These are phyloP conservation scores for Synergus umbraculus DNA, from an alignment of 2,888 invertebrate genomes.

Conservation along the genomic window DNA sequence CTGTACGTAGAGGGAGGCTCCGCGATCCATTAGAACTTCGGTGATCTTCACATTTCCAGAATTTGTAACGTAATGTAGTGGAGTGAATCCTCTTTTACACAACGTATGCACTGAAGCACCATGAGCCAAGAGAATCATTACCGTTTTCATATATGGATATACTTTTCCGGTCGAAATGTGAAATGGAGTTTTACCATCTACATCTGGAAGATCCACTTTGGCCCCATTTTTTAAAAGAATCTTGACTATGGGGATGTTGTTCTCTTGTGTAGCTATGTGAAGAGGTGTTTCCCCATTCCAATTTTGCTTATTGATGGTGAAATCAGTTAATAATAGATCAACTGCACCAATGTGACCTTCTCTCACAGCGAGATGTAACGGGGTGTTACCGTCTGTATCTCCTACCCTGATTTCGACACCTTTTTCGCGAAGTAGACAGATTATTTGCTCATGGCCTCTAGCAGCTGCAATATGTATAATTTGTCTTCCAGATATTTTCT, in stretches of 20 bases:
- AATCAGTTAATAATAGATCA: background rate
- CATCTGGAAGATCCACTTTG: background rate
- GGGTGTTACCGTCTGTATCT: background rate
- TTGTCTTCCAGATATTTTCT: background rate
- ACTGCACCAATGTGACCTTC: background rate
- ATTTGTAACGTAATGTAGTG: background rate
- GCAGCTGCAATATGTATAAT: background rate
- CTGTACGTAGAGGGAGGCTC: background rate
- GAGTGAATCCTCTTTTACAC: background rate
- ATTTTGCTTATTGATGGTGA: background rate
- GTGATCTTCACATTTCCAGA: background rate
- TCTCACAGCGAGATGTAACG: background rate
- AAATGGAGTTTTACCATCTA: background rate
- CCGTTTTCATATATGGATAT: background rate
- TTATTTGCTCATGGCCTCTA: background rate
- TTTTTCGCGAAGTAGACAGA: background rate
- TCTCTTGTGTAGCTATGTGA: background rate
- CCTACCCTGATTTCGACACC: background rate
- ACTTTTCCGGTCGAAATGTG: background rate
- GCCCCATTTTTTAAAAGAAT: background rate
- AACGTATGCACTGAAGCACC: background rate
- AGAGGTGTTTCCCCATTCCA: background rate
- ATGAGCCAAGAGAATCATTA: background rate
- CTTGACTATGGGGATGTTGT: background rate
- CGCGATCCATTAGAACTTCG: background rate